These are phyloP conservation scores for Pseudocheirus occidentalis DNA, from an alignment of 2,797 vertebrate species.

Conservation along the genomic window DNA sequence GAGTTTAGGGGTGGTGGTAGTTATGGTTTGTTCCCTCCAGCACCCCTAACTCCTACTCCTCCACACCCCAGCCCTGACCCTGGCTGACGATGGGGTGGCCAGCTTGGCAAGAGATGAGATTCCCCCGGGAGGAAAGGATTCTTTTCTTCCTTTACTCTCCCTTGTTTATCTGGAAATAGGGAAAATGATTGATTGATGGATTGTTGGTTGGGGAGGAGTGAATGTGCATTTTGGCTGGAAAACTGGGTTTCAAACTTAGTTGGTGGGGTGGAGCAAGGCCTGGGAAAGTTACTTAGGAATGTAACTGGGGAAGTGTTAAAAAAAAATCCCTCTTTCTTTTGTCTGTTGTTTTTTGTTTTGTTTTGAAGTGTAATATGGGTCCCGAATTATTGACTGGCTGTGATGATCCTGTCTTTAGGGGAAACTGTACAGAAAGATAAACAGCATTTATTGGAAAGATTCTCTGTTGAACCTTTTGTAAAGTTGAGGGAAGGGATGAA, in stretches of 20 bases:
- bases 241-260: constrained; percentile 48
- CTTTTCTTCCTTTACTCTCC: constrained; percentile 24
- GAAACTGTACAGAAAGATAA: background rate
- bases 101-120: constrained; percentile 61
- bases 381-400: background rate
- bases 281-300: constrained; percentile 19
- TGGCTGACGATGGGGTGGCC: constrained; percentile 31
- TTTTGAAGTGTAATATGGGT: constrained; percentile 46
- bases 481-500: constrained; percentile 46
- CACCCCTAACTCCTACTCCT: background rate
- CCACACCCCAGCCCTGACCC: constrained; percentile 11
- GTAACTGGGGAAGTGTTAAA: constrained; percentile 50
- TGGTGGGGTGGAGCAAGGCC: constrained; percentile 61
- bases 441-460: background rate
- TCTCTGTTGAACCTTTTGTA: background rate
- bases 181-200: constrained; percentile 55
- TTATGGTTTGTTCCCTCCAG: background rate
- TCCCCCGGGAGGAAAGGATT: background rate
- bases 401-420: background rate
- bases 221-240: background rate
- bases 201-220: constrained; percentile 34
- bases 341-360: constrained; percentile 68
- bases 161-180: constrained; percentile 73
- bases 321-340: background rate
- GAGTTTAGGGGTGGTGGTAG: background rate